A percentile compares a stretch with the other conserved stretches of the same genome.
These are phyloP conservation scores for Sciurus carolinensis DNA, from an alignment of 2,797 vertebrate species.

Conservation along the genomic window DNA sequence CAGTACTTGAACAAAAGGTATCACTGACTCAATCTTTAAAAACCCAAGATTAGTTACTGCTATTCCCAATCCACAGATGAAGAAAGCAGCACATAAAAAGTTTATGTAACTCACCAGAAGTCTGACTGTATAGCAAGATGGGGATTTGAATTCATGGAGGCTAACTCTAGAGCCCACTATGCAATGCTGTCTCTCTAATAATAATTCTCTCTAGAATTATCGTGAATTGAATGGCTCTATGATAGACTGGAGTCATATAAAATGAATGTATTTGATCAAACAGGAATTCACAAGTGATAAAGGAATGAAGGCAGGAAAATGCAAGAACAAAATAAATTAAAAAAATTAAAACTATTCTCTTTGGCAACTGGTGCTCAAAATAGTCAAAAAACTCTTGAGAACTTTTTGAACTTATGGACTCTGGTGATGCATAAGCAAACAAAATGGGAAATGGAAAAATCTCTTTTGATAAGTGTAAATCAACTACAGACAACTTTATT, in stretches of 20 bases:
- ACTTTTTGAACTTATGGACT: background rate
- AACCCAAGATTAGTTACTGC: background rate
- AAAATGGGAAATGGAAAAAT: conserved; percentile 30
- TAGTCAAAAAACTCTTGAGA: background rate
- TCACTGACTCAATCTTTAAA: background rate
- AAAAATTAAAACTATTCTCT: background rate
- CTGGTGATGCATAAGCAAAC: background rate
- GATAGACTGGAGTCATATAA: background rate
- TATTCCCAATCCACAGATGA: background rate
- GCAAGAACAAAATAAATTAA: background rate
- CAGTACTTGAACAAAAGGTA: background rate
- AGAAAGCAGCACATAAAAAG: background rate
- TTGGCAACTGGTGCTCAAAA: background rate
- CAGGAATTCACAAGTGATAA: background rate
- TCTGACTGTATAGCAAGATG: background rate
- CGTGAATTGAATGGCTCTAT: background rate
- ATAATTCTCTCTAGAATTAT: background rate
- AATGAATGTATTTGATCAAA: background rate
- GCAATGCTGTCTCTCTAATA: background rate
- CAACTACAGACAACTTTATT: background rate
- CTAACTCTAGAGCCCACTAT: background rate
- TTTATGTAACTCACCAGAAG: background rate
- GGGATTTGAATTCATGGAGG: background rate
- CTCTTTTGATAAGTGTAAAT: background rate
- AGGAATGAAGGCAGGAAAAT: background rate